Base-by-base conservation (phyloP, 2,113 vertebrate species). In the Nematolebias whitei region DNA sequence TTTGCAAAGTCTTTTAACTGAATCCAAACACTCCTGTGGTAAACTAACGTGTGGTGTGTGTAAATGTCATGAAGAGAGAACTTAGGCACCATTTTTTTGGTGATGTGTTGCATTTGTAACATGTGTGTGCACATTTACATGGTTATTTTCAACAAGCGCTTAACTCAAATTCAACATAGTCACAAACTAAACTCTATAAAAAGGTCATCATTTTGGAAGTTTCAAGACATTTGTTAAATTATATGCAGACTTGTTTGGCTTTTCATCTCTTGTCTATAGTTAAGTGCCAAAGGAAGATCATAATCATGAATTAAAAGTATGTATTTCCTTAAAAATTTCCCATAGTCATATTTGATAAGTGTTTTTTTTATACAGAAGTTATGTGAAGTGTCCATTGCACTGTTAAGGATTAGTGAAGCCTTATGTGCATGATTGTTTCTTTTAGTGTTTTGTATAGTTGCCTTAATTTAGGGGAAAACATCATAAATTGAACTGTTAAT, bases 231-330 rank as follows among this genome's bases (percentile, higher is more conserved):
- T 18, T 15, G 12, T 74, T 68, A 45, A 49, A 64, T 71, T 73
- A 48, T 29, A 14, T 58, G 63, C 44, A 68, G 39, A 62, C 66
- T 63, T 54, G 64, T 16, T 29, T 67, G 61, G 49, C 61, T 76
- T 67, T 69, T 55, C 61, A 45, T 51, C 48, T 53, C 5, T 66
- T 40, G 32, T 63, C 44, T 80, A 10, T 16, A 19, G 18, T 53
- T 62, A 65, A 66, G 23, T 72, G 75, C 84, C 86, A 89, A 88
- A 84, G 84, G 87, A 50, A 44, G 41, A 69, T 66, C 13, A 54
- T 54, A 43, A 48, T 60, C 20, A 40, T 67, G 12, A 29, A 56
- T 44, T 20, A 47, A 55, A 19, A 52, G 50, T 3, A 51, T 62
- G 65, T 69, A 62, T 54, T 63, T 70, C 51, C 8, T 26, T 32